These are phyloP conservation scores for Sebastes steindachneri DNA, from an alignment of 2,797 vertebrate species.

Conservation along the genomic window DNA sequence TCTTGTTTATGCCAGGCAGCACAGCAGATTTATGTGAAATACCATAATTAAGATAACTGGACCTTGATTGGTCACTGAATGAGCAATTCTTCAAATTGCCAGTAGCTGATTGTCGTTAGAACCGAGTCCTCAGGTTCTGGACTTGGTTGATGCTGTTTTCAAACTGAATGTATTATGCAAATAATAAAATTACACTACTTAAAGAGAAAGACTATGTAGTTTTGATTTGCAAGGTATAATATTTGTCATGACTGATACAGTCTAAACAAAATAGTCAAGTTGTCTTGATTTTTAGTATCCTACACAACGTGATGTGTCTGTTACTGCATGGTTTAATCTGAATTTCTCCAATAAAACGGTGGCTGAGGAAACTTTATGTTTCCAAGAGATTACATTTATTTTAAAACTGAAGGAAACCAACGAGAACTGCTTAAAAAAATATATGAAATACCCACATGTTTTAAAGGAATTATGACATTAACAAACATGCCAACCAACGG, in stretches of 20 bases:
- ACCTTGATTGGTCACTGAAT: conserved; percentile 13
- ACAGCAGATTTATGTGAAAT: conserved; percentile 32
- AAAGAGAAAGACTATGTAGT: not conserved
- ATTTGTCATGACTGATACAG: not conserved
- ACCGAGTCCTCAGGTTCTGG: conserved; percentile 58
- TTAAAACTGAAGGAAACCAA: not conserved
- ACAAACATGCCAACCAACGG: not conserved
- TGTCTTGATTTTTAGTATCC: not conserved
- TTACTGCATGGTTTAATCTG: not conserved
- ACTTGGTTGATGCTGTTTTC: conserved; percentile 75
- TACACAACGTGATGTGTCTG: not conserved
- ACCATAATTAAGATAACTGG: conserved; percentile 15
- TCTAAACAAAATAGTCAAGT: not conserved
- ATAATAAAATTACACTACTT: conserved; percentile 71
- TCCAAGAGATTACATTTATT: not conserved
- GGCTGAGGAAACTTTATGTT: not conserved
- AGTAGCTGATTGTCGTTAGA: conserved; percentile 36
- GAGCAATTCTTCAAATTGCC: conserved; percentile 35
- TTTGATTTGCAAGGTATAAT: not conserved
- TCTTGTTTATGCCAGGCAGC: conserved; percentile 39
- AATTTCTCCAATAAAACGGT: not conserved
- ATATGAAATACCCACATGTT: not conserved
- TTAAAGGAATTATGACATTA: not conserved
- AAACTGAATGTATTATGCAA: conserved; percentile 86
- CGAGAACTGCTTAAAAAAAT: not conserved